These are phyloP conservation scores for Oophaga sylvatica DNA, from an alignment of 2,797 vertebrate genomes.

Conservation along the genomic window DNA sequence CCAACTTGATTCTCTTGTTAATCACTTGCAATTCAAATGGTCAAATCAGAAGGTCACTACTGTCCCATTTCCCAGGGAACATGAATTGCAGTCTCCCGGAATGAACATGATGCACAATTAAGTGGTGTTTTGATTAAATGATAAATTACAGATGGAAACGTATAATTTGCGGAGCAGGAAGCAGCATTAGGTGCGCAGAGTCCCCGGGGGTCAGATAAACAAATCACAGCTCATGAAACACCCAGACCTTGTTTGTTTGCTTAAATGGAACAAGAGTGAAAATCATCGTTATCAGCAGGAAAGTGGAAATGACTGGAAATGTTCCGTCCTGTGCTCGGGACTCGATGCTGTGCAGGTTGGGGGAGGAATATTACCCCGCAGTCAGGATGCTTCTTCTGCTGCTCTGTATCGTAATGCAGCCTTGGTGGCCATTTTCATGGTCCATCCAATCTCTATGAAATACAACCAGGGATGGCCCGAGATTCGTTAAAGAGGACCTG, in stretches of 20 bases:
- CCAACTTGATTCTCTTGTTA: background rate
- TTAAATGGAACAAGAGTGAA: constrained; percentile 36
- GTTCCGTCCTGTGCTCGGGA: background rate
- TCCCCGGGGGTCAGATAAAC: constrained; percentile 54
- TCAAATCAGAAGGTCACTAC: constrained; percentile 53
- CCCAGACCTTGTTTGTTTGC: constrained; percentile 54
- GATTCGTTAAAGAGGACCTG: too few species aligned
- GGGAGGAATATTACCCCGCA: background rate
- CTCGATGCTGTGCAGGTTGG: background rate
- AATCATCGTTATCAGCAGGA: constrained; percentile 12
- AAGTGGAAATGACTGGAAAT: background rate
- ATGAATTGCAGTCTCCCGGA: constrained; percentile 44
- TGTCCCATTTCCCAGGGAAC: constrained; percentile 44
- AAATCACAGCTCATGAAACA: constrained; percentile 46
- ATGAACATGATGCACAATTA: constrained; percentile 48
- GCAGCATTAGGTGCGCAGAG: constrained; percentile 16
- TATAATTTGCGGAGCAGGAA: constrained; percentile 46
- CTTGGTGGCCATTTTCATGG: too few species aligned
- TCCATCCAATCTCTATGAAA: too few species aligned
- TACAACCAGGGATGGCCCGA: too few species aligned
- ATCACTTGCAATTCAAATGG: constrained; percentile 38
- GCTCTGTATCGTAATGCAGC: too few species aligned
- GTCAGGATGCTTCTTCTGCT: background rate
- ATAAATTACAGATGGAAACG: constrained; percentile 57
- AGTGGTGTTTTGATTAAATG: constrained; percentile 59